Percentiles rank a stretch among this genome's conserved stretches.
Evolutionary conservation across 1,140 invertebrate species (phyloP).

Genomic region (Drosophila malerkotliana): DNA sequence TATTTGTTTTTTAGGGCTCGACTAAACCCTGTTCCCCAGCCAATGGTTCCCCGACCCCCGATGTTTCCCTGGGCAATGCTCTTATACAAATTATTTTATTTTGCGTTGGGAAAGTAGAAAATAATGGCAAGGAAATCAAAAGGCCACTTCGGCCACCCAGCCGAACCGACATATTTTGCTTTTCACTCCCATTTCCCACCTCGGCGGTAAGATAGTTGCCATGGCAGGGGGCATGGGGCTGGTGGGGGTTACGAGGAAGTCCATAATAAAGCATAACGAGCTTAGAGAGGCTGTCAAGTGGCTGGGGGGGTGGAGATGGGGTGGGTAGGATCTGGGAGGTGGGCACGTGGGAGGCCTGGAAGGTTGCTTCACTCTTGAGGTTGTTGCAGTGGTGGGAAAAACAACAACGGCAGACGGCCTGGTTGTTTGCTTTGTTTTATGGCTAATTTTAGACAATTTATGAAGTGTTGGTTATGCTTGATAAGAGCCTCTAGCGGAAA

Average conservation of each 20-base stretch:
- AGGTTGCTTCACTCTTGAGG: slow-evolving; percentile 40
- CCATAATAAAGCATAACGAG: slow-evolving; percentile 55
- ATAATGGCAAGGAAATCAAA: slow-evolving; percentile 74
- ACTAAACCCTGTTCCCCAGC: slow-evolving; percentile 1
- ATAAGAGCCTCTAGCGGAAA: slow-evolving; percentile 63
- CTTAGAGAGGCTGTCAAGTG: slow-evolving; percentile 14
- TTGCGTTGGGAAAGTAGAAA: slow-evolving; percentile 59
- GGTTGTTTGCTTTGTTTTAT: slow-evolving; percentile 65
- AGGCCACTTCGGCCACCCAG: slow-evolving; percentile 48
- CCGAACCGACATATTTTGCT: slow-evolving; percentile 28
- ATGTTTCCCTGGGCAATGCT: slow-evolving; percentile 46
- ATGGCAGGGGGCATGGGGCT: slow-evolving; percentile 12
- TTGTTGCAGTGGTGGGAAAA: slow-evolving; percentile 30
- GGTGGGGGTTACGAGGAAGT: slow-evolving; percentile 7
- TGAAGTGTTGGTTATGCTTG: slow-evolving; percentile 78
- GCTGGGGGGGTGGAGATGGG: background rate
- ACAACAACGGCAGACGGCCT: slow-evolving; percentile 9
- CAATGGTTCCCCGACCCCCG: background rate
- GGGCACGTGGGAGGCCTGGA: background rate
- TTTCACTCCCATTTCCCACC: background rate
- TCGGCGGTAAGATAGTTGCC: slow-evolving; percentile 31
- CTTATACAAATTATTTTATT: slow-evolving; percentile 76
- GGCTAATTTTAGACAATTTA: slow-evolving; percentile 82
- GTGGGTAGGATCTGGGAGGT: background rate
- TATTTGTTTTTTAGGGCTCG: slow-evolving; percentile 30